Base-by-base conservation (phyloP, 2,888 invertebrate species). In the Boloria selene region DNA sequence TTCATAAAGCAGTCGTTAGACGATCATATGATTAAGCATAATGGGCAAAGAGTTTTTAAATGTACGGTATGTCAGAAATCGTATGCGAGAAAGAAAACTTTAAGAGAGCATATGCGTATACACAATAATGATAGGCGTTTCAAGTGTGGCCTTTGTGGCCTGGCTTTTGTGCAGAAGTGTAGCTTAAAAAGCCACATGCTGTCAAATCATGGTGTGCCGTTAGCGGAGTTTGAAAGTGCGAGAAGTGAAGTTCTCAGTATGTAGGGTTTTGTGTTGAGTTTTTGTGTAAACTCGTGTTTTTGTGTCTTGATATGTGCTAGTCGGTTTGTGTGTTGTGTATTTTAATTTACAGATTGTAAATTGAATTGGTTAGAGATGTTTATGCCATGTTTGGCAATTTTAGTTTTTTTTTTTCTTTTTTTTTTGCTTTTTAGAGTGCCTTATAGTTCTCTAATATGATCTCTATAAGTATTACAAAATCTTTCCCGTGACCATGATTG, bases 1-100 rank as follows among this genome's bases (percentile, higher is more conserved):
- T 90, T 90, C 53, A 85, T 88, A 0, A 90, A 90, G 18, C 88
- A 88, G 13, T 84, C 84, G 0, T 70, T 91, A 1, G 87, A 90
- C 1, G 89, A 90, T 6, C 91, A 92, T 61, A 89, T 90, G 91
- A 77, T 91, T 0, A 88, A 86, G 4, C 91, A 92, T 70, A 87
- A 86, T 13, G 91, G 90, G 0, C 88, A 90, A 26, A 75, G 86
- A 14, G 86, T 88, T 0, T 87, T 83, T 49, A 85, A 88, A 45
- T 91, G 91, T 67, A 81, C 75, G 0, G 86, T 90, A 0, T 91
- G 91, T 53, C 70, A 74, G 0, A 91, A 90, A 22, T 83, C 90
- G 0, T 91, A 90, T 52, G 90, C 90, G 0, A 80, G 91, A 26
- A 90, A 88, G 70, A 90, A 90, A 50, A 91, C 90, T 0, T 62